phyloP scores from a whole-genome alignment of 2,113 vertebrate genomes.

The Taurulus bubalis region DNA sequence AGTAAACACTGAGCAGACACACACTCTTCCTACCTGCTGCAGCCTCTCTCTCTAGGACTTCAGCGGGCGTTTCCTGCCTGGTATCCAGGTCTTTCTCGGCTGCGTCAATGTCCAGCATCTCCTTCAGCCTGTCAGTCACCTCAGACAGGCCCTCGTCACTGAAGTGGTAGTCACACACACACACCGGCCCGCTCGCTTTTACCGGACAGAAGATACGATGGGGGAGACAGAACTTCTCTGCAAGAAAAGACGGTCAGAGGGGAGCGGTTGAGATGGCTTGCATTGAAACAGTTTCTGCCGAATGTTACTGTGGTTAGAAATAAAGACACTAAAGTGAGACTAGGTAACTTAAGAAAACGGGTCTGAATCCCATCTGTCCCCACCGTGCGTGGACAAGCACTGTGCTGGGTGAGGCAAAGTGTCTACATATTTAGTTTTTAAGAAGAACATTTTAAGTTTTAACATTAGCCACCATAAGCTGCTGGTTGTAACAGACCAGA shows the following conservation, averaged over 20 bases:
- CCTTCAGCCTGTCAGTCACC: slow-evolving; percentile 78
- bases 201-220: slow-evolving; percentile 77
- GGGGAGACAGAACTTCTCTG: slow-evolving; percentile 67
- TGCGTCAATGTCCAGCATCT: slow-evolving; percentile 80
- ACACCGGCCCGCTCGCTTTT: slow-evolving; percentile 53
- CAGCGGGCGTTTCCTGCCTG: slow-evolving; percentile 64
- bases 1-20: not conserved
- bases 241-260: slow-evolving; percentile 8
- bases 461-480: no score
- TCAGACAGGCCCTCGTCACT: slow-evolving; percentile 76
- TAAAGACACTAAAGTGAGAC: not conserved
- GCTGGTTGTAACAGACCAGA: no score
- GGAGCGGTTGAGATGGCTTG: no score
- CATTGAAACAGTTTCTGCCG: not conserved
- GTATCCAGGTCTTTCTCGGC: slow-evolving; percentile 69
- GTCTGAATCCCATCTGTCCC: no score
- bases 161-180: slow-evolving; percentile 84
- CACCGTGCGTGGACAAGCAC: no score
- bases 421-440: no score
- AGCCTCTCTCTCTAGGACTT: slow-evolving; percentile 5
- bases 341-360: not conserved
- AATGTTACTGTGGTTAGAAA: not conserved
- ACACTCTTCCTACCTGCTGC: slow-evolving; percentile 31
- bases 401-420: no score
- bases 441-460: no score